Conservation (phyloP, 2,888 invertebrate species). For the Spilosoma lubricipeda region DNA sequence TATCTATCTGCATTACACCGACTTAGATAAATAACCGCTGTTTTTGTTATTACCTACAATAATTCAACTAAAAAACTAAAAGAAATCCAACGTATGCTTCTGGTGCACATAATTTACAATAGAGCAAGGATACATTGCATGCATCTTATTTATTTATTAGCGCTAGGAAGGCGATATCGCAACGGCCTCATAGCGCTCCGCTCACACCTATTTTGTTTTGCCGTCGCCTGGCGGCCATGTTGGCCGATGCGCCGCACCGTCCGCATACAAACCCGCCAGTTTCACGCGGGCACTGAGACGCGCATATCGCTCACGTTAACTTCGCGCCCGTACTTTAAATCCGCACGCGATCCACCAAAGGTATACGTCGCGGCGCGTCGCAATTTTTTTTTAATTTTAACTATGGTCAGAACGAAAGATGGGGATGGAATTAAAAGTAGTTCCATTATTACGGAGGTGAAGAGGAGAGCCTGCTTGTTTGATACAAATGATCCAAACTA, state of each 20-base stretch:
- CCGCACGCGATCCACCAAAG: slow-evolving; percentile 54
- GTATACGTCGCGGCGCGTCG: slow-evolving; percentile 32
- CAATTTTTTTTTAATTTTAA: slow-evolving; percentile 38
- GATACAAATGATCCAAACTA: slow-evolving; percentile 78
- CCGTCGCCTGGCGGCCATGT: slow-evolving; percentile 75
- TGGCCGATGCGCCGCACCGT: slow-evolving; percentile 65
- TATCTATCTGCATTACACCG: slow-evolving; percentile 32
- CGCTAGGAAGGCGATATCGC: slow-evolving; percentile 74
- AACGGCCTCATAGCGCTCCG: slow-evolving; percentile 58
- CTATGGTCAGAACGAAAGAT: slow-evolving; percentile 79
- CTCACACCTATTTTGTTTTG: slow-evolving; percentile 77
- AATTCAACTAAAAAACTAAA: neutral
- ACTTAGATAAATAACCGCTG: neutral
- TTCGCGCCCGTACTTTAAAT: slow-evolving; percentile 57
- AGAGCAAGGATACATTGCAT: slow-evolving; percentile 51
- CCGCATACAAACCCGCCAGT: slow-evolving; percentile 73
- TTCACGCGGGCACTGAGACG: slow-evolving; percentile 79
- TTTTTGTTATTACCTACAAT: neutral
- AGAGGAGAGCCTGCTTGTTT: slow-evolving; percentile 77
- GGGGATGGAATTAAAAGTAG: slow-evolving; percentile 78
- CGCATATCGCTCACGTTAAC: slow-evolving; percentile 61
- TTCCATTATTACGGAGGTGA: slow-evolving; percentile 76
- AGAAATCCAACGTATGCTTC: neutral
- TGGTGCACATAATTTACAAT: slow-evolving; percentile 13
- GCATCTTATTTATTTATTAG: slow-evolving; percentile 82